Evolutionary conservation across 2,113 vertebrate species (phyloP), one percentile per base, ranked within the genome.

Genomic region (Lucifuga dentata): DNA sequence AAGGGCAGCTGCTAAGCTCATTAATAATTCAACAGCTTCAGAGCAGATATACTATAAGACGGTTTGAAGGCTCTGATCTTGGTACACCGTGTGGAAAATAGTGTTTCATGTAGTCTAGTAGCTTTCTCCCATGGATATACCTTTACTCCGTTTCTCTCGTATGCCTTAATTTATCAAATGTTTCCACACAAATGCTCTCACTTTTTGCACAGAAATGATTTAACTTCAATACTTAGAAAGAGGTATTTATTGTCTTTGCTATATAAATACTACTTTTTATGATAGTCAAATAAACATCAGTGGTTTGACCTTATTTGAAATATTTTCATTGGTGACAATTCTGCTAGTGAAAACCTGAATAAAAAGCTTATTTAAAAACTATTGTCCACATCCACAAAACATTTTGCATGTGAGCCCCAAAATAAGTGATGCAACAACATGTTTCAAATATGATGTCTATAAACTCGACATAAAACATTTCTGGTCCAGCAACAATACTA

Each of bases 11-110:
- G 61, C 84, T 79, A 67, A 46, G 68, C 68, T 88, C 74, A 88
- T 91, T 91, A 90, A 91, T 91, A 84, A 90, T 91, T 90, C 68
- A 91, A 85, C 56, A 90, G 83, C 59, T 88, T 77, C 67, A 64
- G 48, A 76, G 57, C 85, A 79, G 72, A 81, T 73, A 72, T 84
- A 86, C 80, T 84, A 84, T 56, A 71, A 78, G 57, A 68, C 62
- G 74, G 71, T 69, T 80, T 80, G 60, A 73, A 78, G 38, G 48
- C 19, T 12, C 8, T 35, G 59, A 56, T 43, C 39, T 73, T 58
- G 41, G 32, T 3, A 61, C 26, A 29, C 7, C 7, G 9, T 17
- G 16, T 20, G 17, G 3, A n/a, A n/a, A n/a, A n/a, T n/a, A n/a
- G n/a, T n/a, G n/a, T n/a, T n/a, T n/a, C n/a, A n/a, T n/a, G n/a